These are phyloP conservation scores for Anolis sagrei DNA, from an alignment of 2,113 vertebrate species.

Conservation along the genomic window DNA sequence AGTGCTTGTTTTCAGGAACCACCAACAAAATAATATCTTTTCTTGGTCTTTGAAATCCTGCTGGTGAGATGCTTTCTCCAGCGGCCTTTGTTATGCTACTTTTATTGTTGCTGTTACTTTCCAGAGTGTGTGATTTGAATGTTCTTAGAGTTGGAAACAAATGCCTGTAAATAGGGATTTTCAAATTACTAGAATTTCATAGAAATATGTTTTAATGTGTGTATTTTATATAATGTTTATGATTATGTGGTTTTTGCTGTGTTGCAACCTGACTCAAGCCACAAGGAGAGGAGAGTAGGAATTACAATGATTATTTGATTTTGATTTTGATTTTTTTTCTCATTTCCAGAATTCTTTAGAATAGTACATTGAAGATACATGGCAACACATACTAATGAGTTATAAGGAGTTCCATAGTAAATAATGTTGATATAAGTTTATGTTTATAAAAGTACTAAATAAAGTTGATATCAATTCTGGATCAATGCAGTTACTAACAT, in stretches of 20 bases:
- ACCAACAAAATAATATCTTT: conserved; percentile 48
- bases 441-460: background rate
- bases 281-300: too few species aligned
- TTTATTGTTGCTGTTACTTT: conserved; percentile 49
- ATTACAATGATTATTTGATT: too few species aligned
- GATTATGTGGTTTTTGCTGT: too few species aligned
- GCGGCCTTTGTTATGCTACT: conserved; percentile 55
- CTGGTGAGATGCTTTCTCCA: conserved; percentile 65
- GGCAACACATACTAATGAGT: background rate
- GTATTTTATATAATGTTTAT: too few species aligned
- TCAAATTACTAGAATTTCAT: conserved; percentile 2
- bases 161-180: conserved; percentile 35
- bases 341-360: background rate
- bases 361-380: background rate
- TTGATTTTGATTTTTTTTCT: too few species aligned
- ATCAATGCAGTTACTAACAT: background rate
- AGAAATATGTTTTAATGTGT: too few species aligned
- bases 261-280: too few species aligned
- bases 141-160: conserved; percentile 1
- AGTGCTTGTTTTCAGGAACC: conserved; percentile 56
- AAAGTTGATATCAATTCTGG: background rate
- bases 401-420: background rate
- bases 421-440: background rate
- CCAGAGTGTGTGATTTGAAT: conserved; percentile 38
- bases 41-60: conserved; percentile 48